These are phyloP conservation scores for Drosophila gunungcola DNA, from an alignment of 1,140 invertebrate species.

Conservation along the genomic window DNA sequence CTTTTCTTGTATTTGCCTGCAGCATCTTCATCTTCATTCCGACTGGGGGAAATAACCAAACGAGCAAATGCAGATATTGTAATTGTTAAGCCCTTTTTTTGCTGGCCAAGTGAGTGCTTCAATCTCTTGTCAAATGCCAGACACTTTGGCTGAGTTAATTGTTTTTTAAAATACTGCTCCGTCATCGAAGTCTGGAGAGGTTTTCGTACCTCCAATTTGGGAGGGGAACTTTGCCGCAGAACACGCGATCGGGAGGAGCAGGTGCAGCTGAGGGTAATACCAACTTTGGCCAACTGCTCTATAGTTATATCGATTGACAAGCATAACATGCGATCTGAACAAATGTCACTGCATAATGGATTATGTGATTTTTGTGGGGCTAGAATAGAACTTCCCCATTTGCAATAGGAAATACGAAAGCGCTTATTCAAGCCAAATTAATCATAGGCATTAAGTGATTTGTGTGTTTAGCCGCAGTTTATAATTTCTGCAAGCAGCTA, in stretches of 20 bases:
- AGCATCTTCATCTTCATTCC: conserved; percentile 28
- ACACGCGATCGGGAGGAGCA: conserved; percentile 34
- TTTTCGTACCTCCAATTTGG: conserved; percentile 19
- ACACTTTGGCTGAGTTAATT: conserved; percentile 45
- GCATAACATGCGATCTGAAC: conserved; percentile 33
- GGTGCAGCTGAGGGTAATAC: conserved; percentile 12
- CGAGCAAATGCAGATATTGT: conserved; percentile 30
- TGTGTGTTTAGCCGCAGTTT: not conserved
- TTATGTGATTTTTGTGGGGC: conserved; percentile 15
- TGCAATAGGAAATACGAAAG: conserved; percentile 3
- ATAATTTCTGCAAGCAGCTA: not conserved
- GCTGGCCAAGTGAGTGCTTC: conserved; percentile 21
- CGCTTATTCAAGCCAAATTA: not conserved
- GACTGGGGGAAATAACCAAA: conserved; percentile 9
- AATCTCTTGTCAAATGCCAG: conserved; percentile 42
- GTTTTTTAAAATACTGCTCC: conserved; percentile 32
- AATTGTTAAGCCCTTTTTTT: conserved; percentile 27
- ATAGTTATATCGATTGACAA: conserved; percentile 31
- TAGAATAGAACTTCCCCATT: conserved; percentile 27
- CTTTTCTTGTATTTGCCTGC: conserved; percentile 43
- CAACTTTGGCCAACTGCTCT: conserved; percentile 5
- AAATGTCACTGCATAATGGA: conserved; percentile 27
- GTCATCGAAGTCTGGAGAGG: conserved; percentile 27
- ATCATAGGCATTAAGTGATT: conserved; percentile 15
- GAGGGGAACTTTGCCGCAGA: conserved; percentile 35